phyloP scores from a whole-genome alignment of 2,888 invertebrate species.

The Machimus atricapillus region DNA sequence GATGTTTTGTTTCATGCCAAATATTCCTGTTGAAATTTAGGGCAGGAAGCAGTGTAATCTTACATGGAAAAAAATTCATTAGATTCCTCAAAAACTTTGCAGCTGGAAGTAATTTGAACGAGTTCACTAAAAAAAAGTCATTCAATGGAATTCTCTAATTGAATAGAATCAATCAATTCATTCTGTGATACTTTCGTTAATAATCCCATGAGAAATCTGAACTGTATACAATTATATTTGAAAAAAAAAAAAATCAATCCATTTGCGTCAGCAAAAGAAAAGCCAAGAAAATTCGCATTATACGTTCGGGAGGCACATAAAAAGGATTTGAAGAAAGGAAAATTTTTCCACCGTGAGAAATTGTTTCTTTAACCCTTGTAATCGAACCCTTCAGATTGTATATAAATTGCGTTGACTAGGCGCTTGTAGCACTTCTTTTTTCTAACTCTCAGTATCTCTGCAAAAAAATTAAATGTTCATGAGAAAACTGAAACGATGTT shows the following conservation, averaged over 20 bases:
- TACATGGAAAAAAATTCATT: neutral
- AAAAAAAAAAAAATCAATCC: neutral
- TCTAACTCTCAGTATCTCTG: too few relatives aligned
- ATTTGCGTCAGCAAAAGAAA: neutral
- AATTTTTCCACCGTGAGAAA: neutral
- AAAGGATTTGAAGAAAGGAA: neutral
- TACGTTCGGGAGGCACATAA: neutral
- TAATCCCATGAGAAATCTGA: neutral
- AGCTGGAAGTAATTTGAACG: neutral
- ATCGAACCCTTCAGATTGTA: neutral
- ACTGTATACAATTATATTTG: neutral
- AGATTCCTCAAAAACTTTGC: neutral
- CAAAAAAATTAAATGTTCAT: too few relatives aligned
- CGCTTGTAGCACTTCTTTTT: too few relatives aligned
- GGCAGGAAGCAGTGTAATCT: neutral
- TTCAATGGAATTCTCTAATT: neutral
- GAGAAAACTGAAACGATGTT: too few relatives aligned
- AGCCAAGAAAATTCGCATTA: neutral
- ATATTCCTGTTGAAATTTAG: neutral
- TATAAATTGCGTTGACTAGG: neutral
- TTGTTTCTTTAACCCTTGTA: neutral
- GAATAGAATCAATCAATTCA: too few relatives aligned
- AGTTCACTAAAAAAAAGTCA: neutral
- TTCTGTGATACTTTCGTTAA: neutral
- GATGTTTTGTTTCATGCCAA: neutral